Base-by-base conservation (phyloP, 2,888 invertebrate species). In the Hyalella azteca region DNA sequence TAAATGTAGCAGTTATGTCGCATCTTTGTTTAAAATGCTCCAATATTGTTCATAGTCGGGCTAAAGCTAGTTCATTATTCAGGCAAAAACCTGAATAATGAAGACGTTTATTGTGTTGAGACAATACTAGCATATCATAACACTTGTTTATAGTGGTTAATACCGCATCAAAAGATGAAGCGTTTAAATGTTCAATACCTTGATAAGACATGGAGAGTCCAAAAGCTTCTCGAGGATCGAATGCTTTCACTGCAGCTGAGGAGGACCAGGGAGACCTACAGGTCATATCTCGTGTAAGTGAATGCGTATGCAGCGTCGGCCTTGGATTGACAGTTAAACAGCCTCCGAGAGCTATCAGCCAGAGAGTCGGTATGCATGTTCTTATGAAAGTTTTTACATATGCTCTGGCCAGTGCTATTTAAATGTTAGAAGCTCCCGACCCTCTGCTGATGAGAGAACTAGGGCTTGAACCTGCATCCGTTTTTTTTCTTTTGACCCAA, bases 381-480 rank as follows among this genome's bases (percentile, higher is more conserved):
- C 66, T 66, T 66, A 29, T 39, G 66, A 36, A 66, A 66, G 66
- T 66, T 66, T 66, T 66, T 66, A 36, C 66, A 19, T 66, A 29
- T 29, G 66, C 66, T 66, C 36, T 36, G 22, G 29, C 22, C 66
- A 66, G 36, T 66, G 66, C 36, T 36, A 66, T 36, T 36, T 66
- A 66, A 66, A 66, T 66, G 66, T 66, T 66, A 66, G 66, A n/a
- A 66, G 66, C 66, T 15, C 36, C 39, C n/a, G 39, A n/a, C n/a
- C n/a, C n/a, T 39, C 66, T 66, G 3, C 54, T 54, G 29, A 54
- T 54, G 54, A 54, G 54, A 54, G 22, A 11, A 13, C 54, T 54
- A 26, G 13, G 11, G 54, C 15, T 54, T 22, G 7, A 26, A 26
- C 54, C 1, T 54, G 29, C 54, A 19, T 9, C 22, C 11, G 26